phyloP scores from a whole-genome alignment of 30 jellyfish, hydroid and myxozoan species.

The Hydra vulgaris region DNA sequence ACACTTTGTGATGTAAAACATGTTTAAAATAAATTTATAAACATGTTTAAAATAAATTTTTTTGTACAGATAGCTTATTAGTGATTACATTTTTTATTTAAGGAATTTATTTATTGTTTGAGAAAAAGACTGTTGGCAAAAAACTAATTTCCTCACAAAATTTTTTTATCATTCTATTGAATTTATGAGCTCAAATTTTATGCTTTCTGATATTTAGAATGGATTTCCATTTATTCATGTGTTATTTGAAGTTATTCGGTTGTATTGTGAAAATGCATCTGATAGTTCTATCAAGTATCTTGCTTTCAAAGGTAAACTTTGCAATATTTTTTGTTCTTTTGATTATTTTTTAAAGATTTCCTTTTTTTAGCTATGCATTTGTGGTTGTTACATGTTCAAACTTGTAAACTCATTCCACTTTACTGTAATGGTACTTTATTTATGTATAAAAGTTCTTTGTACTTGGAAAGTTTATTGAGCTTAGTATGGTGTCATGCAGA shows the following conservation, averaged over 20 bases:
- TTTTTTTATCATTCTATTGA: too few species aligned
- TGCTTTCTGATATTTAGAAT: neutral
- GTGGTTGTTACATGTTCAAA: neutral
- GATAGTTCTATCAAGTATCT: neutral
- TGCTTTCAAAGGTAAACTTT: neutral
- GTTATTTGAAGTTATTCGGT: neutral
- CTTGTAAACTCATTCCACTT: neutral
- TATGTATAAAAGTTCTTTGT: neutral
- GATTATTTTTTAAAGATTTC: neutral
- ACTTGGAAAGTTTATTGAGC: conserved; percentile 11
- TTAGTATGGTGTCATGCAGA: conserved; percentile 44
- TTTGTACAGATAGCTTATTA: too few species aligned
- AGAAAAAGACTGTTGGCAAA: too few species aligned
- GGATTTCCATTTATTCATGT: neutral
- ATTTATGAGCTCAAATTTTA: neutral
- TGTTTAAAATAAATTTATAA: too few species aligned
- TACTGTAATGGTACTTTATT: neutral
- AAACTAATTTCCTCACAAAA: too few species aligned
- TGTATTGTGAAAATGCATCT: neutral
- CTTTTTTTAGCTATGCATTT: neutral
- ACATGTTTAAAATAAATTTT: too few species aligned
- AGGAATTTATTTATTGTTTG: too few species aligned
- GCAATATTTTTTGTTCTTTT: neutral
- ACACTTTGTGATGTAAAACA: neutral
- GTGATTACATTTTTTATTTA: too few species aligned